Percentiles rank a stretch among this genome's conserved stretches.
Evolutionary conservation across 30 jellyfish, hydroid and myxozoan genomes (phyloP).

Genomic region (Aurelia sp.): DNA sequence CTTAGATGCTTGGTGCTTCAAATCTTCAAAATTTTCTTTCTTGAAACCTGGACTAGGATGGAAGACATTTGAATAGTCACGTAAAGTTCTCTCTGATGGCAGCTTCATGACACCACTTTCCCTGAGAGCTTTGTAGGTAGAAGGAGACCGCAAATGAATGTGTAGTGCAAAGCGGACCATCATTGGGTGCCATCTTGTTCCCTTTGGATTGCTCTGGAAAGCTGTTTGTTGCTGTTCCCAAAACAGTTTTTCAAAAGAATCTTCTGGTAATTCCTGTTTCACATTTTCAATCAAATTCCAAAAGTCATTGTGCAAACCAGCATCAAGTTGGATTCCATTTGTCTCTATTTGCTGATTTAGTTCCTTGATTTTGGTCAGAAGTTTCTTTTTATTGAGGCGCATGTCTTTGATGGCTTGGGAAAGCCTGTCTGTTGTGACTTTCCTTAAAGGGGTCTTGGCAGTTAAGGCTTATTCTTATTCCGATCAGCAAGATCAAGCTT

Average conservation of each 20-base stretch:
- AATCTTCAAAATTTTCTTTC: neutral
- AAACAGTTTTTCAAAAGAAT: conserved; percentile 54
- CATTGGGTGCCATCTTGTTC: conserved; percentile 73
- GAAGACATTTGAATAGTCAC: conserved; percentile 47
- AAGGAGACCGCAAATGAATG: conserved; percentile 43
- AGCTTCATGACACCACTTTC: conserved; percentile 36
- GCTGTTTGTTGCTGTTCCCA: conserved; percentile 65
- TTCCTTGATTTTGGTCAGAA: conserved; percentile 31
- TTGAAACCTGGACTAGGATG: neutral
- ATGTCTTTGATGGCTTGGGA: conserved; percentile 41
- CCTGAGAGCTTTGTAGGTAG: conserved; percentile 55
- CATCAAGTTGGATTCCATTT: conserved; percentile 44
- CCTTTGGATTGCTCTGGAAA: conserved; percentile 53
- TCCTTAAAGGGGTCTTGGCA: conserved; percentile 52
- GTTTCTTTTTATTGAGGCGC: conserved; percentile 39
- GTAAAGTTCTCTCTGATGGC: conserved; percentile 49
- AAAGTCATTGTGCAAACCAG: conserved; percentile 56
- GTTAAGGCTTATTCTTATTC: conserved; percentile 30
- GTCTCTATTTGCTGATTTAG: conserved; percentile 35
- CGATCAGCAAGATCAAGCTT: too few relatives aligned
- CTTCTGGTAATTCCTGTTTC: conserved; percentile 43
- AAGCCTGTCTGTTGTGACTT: conserved; percentile 42
- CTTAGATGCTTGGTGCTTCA: neutral
- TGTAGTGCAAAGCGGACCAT: conserved; percentile 48
- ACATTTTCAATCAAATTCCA: conserved; percentile 18